Base-by-base conservation (phyloP, 2,888 invertebrate species). In the Temnothorax unifasciatus region DNA sequence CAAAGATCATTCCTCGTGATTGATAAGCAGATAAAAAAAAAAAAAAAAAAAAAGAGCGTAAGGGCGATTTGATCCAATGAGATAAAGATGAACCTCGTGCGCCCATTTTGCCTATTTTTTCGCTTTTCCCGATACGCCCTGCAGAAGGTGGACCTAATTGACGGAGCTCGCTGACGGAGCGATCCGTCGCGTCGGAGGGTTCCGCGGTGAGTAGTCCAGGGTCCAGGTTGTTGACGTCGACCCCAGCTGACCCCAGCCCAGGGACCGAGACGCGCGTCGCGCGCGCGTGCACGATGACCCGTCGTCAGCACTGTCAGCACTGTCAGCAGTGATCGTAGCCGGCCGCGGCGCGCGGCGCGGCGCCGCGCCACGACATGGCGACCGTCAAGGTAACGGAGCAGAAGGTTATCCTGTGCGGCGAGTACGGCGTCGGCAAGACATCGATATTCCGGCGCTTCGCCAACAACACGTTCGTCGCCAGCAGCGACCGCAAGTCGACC, bases 391-490 rank as follows among this genome's bases (percentile, higher is more conserved):
- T 97, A 91, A 98, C 98, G 38, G 97, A 98, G 92, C 97, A 98
- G 92, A 99, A 99, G 96, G 97, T 99, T 54, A 99, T 99, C 93
- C 96, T 99, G 85, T 98, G 98, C 95, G 99, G 99, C 59, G 99
- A 99, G 96, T 99, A 98, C 95, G 99, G 99, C 82, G 99, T 99
- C 34, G 99, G 99, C 54, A 99, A 99, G 95, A 98, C 98, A 94
- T 99, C 99, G 34, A 95, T 99, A 90, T 99, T 99, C 95, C 96
- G 99, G 82, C 96, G 99, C 89, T 99, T 98, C 95, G 97, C 98
- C 84, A 98, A 97, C 93, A 97, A 98, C 95, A 97, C 97, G n/a
- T 98, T 98, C 95, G 96, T 98, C n/a, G 97, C 97, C 29, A 97
- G 97, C 84, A 97, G 97, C 18, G 98, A 98, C 93, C 96, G 98